phyloP scores from a whole-genome alignment of 2,888 invertebrate genomes.

The Tachina lurida region DNA sequence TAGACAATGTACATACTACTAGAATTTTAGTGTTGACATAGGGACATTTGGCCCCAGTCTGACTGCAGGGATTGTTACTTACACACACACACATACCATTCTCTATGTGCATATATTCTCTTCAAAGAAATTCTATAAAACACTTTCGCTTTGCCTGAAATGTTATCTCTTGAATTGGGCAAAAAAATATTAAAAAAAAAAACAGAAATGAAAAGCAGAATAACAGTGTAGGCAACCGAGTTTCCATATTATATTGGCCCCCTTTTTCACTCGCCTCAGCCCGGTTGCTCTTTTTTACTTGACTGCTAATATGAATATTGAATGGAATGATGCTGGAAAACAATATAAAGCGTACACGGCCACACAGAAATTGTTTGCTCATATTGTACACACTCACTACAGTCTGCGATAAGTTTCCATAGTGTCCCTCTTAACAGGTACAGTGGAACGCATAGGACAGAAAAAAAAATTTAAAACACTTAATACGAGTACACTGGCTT shows the following conservation, averaged over 20 bases:
- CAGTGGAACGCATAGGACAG: not conserved
- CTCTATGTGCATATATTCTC: not conserved
- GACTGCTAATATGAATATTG: slow-evolving; percentile 50
- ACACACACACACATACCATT: slow-evolving; percentile 22
- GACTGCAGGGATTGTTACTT: no score
- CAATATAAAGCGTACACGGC: slow-evolving; percentile 55
- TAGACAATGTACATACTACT: no score
- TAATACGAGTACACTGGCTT: no score
- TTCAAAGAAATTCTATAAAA: slow-evolving; percentile 52
- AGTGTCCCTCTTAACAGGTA: slow-evolving; percentile 12
- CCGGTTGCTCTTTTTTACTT: slow-evolving; percentile 33
- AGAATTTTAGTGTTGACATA: no score
- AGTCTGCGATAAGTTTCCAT: slow-evolving; percentile 27
- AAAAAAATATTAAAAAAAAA: slow-evolving; percentile 29
- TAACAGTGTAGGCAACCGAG: slow-evolving; percentile 49
- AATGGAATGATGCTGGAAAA: slow-evolving; percentile 59
- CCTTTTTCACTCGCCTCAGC: not conserved
- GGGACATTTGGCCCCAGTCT: no score
- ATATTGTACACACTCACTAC: slow-evolving; percentile 40
- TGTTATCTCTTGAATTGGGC: slow-evolving; percentile 60
- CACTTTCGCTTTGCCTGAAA: slow-evolving; percentile 67
- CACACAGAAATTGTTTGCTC: not conserved
- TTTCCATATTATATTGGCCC: slow-evolving; percentile 25
- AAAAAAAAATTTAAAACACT: no score
- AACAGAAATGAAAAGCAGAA: slow-evolving; percentile 37